Evolutionary conservation across 2,113 vertebrate genomes (phyloP).

Genomic region (Pavo muticus): DNA sequence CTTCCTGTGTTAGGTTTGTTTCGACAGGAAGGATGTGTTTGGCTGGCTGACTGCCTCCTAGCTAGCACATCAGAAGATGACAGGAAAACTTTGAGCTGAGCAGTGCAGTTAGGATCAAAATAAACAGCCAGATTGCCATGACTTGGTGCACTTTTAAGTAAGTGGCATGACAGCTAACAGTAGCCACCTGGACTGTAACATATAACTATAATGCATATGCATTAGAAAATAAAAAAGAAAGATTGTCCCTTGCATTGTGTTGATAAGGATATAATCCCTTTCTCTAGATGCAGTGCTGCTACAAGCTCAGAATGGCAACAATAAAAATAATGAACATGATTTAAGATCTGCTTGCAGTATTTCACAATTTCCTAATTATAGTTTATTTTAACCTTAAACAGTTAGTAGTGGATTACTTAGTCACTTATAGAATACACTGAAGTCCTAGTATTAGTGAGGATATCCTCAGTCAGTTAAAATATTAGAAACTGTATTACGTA

Average conservation of each 20-base stretch:
- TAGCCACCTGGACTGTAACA: not conserved
- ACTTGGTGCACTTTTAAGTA: not conserved
- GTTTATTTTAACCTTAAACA: not conserved
- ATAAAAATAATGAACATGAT: not conserved
- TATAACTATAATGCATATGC: not conserved
- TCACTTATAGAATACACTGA: not conserved
- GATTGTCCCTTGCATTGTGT: not conserved
- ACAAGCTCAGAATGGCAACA: not conserved
- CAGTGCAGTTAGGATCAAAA: not conserved
- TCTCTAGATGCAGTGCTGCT: not conserved
- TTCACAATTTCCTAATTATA: not conserved
- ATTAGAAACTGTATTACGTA: not conserved
- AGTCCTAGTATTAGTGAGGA: not conserved
- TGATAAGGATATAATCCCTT: not conserved
- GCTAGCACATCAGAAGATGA: not conserved
- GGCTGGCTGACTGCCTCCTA: not conserved
- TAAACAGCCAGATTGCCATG: not conserved
- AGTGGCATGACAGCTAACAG: not conserved
- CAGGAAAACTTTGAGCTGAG: not conserved
- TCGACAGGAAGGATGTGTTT: not conserved
- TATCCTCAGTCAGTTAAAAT: not conserved
- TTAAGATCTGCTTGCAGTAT: not conserved
- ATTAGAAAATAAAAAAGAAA: not conserved
- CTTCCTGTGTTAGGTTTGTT: not conserved
- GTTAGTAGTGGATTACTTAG: not conserved